A percentile compares a stretch with the other conserved stretches of the same genome.
Evolutionary conservation across 2,888 invertebrate genomes (phyloP).

Genomic region (Zootermopsis nevadensis): DNA sequence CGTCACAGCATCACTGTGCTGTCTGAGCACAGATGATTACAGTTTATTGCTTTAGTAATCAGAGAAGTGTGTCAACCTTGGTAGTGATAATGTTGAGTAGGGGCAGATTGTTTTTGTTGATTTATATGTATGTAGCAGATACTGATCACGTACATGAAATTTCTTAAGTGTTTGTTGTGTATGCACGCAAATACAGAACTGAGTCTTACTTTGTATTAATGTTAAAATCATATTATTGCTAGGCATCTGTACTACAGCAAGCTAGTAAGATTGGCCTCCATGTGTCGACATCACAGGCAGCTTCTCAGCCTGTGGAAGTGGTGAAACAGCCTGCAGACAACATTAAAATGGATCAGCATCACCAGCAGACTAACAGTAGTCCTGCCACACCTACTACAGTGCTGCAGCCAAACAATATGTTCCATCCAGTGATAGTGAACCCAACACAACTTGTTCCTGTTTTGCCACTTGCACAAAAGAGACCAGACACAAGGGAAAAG

Average conservation of each 20-base stretch:
- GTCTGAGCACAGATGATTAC: no score
- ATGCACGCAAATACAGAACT: no score
- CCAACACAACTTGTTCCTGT: constrained; percentile 84
- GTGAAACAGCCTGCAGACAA: constrained; percentile 8
- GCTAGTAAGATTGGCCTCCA: constrained; percentile 41
- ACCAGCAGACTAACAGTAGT: background rate
- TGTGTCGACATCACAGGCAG: constrained; percentile 37
- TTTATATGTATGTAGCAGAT: no score
- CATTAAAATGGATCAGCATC: constrained; percentile 37
- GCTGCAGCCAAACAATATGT: constrained; percentile 53
- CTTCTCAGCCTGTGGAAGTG: constrained; percentile 20
- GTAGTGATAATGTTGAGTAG: no score
- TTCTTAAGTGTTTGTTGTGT: no score
- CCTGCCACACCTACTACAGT: constrained; percentile 29
- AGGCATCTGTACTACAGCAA: constrained; percentile 42
- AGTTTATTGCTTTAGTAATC: no score
- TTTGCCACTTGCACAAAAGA: constrained; percentile 64
- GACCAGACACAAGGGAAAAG: constrained; percentile 55
- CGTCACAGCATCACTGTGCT: no score
- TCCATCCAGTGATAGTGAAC: constrained; percentile 81
- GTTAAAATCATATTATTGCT: background rate
- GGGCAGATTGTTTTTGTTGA: no score
- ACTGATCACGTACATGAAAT: no score
- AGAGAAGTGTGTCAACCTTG: no score
- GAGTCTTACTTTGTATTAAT: background rate